A percentile compares a stretch with the other conserved stretches of the same genome.
These are phyloP conservation scores for Pristionchus exspectatus DNA, from an alignment of 2,888 invertebrate genomes.

Conservation along the genomic window DNA sequence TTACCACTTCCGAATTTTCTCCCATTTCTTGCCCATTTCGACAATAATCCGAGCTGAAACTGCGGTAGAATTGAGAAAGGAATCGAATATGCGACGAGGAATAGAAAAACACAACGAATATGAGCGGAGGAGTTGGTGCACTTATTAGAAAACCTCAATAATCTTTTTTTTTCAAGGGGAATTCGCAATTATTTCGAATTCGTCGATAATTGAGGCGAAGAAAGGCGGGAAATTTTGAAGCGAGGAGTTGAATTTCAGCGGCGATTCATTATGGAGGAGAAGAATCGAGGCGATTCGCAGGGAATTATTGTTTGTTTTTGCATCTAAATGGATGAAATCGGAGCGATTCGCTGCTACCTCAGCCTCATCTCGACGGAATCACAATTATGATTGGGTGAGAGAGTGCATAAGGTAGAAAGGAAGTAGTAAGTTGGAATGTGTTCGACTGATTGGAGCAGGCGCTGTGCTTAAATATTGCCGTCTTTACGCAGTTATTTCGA, in stretches of 20 bases:
- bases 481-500: no score
- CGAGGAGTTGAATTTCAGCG: not conserved
- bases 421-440: no score
- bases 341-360: not conserved
- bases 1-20: not conserved
- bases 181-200: not conserved
- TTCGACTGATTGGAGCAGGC: no score
- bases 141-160: no score
- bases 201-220: not conserved
- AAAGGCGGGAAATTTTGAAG: not conserved
- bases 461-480: no score
- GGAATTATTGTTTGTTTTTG: conserved; percentile 7
- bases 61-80: not conserved
- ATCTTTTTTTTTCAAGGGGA: not conserved
- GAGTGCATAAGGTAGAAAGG: not conserved
- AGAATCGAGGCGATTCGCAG: not conserved
- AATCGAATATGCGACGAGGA: not conserved
- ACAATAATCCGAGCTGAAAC: not conserved
- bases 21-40: not conserved
- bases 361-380: not conserved
- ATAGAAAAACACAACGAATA: not conserved
- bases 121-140: not conserved
- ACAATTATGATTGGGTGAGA: not conserved
- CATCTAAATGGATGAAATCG: conserved; percentile 8
- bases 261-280: not conserved